Evolutionary conservation across 92 coral and sea anemone genomes (phyloP), one percentile per base, ranked within the genome.

Genomic region (Plumapathes pennacea): DNA sequence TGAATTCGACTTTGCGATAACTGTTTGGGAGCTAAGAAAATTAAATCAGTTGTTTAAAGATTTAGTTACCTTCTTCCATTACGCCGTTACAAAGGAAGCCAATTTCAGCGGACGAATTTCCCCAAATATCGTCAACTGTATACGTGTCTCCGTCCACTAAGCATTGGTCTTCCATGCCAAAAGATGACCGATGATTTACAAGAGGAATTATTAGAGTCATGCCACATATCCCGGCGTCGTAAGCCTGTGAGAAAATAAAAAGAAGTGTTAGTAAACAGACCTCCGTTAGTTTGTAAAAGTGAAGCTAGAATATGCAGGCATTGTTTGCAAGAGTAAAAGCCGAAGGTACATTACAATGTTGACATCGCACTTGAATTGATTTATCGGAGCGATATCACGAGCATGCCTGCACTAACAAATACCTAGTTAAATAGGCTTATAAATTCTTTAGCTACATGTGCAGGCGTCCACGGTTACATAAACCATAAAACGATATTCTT

Each of bases 71-170:
- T 83, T 80, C 83, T 57, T 87, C 95, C 50, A 66, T 45, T 27
- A 67, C 62, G 62, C 77, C 72, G 57, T 57, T 78, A 53, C 95
- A 87, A 42, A 89, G 82, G 71, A 92, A 92, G 30, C 64, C 77
- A 37, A 92, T 73, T 44, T 92, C 98, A 32, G 79, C 86, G 36
- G 78, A 62, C 20, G 92, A 70, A 23, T 81, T 80, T 67, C 85
- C 88, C 98, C 98, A 92, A n/a, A n/a, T n/a, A 37, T 67, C 88
- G 48, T 92, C 96, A 17, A 85, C 54, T 37, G 89, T 83, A 44
- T 81, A 71, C 40, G 89, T 50, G 32, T 92, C 96, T 62, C 55
- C 72, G 33, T 80, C 90, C 21, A 84, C 92, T 61, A 89, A 62
- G 58, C 90, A 92, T 53, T 84, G 96, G 32, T 89, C 90, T 56